Base-by-base conservation (phyloP, 2,113 vertebrate species). In the Dromiciops gliroides region DNA sequence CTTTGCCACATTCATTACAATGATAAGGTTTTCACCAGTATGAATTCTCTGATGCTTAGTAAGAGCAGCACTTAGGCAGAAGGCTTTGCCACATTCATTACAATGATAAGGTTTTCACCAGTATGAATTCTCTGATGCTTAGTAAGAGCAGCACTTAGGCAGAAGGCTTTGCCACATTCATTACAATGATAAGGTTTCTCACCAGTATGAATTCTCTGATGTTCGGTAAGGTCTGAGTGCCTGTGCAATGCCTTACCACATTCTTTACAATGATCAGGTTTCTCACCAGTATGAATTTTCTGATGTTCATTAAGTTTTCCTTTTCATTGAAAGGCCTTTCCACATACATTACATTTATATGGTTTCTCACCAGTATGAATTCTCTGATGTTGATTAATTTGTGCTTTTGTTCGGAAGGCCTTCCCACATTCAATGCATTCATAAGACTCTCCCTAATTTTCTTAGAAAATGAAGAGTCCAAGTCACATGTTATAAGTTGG, bases 321-420 rank as follows among this genome's bases (percentile, higher is more conserved):
- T 16, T 97, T 98, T 91, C 98, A 98, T 67, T 97, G 94, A 26
- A 98, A 98, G 83, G 97, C 95, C 91, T 98, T 98, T 1, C 97
- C 97, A 91, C 97, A 98, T 19, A 97, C 97, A 3, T 94, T 97
- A 92, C 97, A 98, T 11, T 97, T 96, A 56, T 97, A 98, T 47
- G 97, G 97, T 49, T 97, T 97, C 94, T 98, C 97, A n/a, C 97
- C 97, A 48, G 97, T 97, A 10, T 97, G 97, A 31, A 95, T 96
- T 28, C 97, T 97, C 93, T 97, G 97, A 50, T 98, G 97, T 8
- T 97, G 96, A 2, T 97, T 97, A 44, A 98, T 89, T 0, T 97
- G 97, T 9, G 97, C 97, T 11, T 99, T 98, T 10, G 99, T 99
- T 0, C 99, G 98, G 93, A 99, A 99, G 52, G 98, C 98, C 12